Percentiles rank a stretch among this genome's conserved stretches.
Conservation (phyloP, 2,797 vertebrate genomes). For the Vultur gryphus region DNA sequence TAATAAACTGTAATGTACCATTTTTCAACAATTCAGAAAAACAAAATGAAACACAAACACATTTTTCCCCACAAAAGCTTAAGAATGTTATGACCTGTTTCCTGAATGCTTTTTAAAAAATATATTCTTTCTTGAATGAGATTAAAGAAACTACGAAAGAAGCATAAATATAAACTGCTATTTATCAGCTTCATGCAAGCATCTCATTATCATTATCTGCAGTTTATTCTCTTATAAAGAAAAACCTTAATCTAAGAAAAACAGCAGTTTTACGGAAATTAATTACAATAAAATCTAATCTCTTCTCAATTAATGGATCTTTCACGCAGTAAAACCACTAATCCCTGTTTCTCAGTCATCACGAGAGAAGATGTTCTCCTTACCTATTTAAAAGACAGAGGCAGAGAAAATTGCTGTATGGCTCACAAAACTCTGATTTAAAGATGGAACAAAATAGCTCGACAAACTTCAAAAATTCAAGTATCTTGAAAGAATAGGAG, state of each 20-base stretch:
- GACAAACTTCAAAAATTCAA: background rate
- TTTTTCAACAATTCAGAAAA: background rate
- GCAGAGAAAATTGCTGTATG: background rate
- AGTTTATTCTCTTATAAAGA: background rate
- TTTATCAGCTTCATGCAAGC: background rate
- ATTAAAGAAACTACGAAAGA: background rate
- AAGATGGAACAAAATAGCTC: background rate
- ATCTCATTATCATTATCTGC: background rate
- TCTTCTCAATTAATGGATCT: background rate
- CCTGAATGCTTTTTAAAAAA: background rate
- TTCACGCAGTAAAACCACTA: background rate
- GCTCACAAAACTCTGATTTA: background rate
- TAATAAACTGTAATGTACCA: background rate
- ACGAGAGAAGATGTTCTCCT: background rate
- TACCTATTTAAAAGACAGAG: background rate
- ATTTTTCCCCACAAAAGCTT: background rate
- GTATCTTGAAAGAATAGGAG: background rate
- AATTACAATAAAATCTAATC: background rate
- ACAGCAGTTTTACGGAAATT: background rate
- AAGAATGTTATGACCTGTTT: background rate
- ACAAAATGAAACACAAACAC: background rate
- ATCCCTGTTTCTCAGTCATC: background rate
- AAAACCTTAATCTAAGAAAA: background rate
- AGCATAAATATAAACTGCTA: background rate
- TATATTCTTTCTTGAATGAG: background rate